Conservation (phyloP, 37 sponge, comb jelly and placozoan species). For the Bolinopsis microptera region DNA sequence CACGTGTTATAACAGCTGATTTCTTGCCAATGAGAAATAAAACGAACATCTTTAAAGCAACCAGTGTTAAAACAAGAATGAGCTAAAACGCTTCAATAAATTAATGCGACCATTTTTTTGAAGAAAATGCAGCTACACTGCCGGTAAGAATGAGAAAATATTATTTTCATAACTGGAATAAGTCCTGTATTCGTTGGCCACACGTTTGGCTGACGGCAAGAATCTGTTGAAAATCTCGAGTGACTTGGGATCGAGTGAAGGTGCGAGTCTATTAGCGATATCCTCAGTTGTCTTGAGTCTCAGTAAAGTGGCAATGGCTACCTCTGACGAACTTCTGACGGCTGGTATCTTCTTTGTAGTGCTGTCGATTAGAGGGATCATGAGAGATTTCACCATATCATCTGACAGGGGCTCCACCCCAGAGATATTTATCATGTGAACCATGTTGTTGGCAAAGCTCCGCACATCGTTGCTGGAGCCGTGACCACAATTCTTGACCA, state of each 20-base stretch:
- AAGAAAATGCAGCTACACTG: not conserved
- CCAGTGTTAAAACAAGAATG: not conserved
- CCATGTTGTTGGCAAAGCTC: conserved; percentile 21
- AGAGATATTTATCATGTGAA: conserved; percentile 3
- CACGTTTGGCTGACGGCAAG: conserved; percentile 29
- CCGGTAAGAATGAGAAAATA: conserved; percentile 31
- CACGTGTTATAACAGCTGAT: not conserved
- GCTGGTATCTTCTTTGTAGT: conserved; percentile 28
- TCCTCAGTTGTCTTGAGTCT: not conserved
- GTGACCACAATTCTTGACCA: conserved; percentile 43
- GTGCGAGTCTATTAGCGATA: not conserved
- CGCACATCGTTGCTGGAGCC: conserved; percentile 40
- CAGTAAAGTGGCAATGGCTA: conserved; percentile 48
- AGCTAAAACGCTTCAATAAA: conserved; percentile 47
- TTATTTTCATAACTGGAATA: conserved; percentile 30
- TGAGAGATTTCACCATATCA: not conserved
- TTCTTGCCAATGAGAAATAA: not conserved
- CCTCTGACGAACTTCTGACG: conserved; percentile 27
- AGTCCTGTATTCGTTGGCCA: conserved; percentile 10
- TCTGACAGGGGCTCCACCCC: not conserved
- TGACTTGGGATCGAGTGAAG: conserved; percentile 26
- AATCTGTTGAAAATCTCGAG: not conserved
- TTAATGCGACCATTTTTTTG: not conserved
- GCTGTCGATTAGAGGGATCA: conserved; percentile 28
- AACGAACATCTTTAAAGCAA: not conserved